These are phyloP conservation scores for Hirudinaria manillensis DNA, from an alignment of 2,888 invertebrate species.

Conservation along the genomic window DNA sequence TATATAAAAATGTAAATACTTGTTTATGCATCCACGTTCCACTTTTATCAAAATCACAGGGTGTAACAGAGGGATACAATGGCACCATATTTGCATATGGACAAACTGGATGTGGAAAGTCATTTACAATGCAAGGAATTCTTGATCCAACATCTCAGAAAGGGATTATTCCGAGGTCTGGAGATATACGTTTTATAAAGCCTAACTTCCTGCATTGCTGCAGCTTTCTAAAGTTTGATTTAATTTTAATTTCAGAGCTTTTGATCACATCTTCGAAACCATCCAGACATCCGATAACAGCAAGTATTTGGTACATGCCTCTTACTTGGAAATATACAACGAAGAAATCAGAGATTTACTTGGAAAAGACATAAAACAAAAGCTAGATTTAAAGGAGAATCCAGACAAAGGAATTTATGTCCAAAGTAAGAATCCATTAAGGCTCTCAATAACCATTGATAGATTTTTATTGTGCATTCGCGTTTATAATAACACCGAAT, in stretches of 20 bases:
- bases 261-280: constrained; percentile 79
- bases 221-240: not conserved
- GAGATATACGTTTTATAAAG: not conserved
- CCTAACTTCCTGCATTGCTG: not conserved
- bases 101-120: constrained; percentile 85
- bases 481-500: no score
- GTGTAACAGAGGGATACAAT: constrained; percentile 83
- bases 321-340: constrained; percentile 77
- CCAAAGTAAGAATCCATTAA: constrained; percentile 54
- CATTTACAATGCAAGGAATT: constrained; percentile 79
- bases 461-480: no score
- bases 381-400: constrained; percentile 66
- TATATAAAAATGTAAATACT: no score
- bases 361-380: constrained; percentile 60
- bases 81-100: constrained; percentile 88
- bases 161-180: constrained; percentile 63
- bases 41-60: constrained; percentile 55
- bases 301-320: constrained; percentile 70
- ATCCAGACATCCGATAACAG: constrained; percentile 59
- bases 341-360: constrained; percentile 71
- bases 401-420: constrained; percentile 65
- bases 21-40: not conserved
- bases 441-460: not conserved
- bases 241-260: constrained; percentile 58
- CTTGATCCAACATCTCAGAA: constrained; percentile 56